Evolutionary conservation across 2,888 invertebrate genomes (phyloP).

Genomic region (Sinhomidia bicolor): DNA sequence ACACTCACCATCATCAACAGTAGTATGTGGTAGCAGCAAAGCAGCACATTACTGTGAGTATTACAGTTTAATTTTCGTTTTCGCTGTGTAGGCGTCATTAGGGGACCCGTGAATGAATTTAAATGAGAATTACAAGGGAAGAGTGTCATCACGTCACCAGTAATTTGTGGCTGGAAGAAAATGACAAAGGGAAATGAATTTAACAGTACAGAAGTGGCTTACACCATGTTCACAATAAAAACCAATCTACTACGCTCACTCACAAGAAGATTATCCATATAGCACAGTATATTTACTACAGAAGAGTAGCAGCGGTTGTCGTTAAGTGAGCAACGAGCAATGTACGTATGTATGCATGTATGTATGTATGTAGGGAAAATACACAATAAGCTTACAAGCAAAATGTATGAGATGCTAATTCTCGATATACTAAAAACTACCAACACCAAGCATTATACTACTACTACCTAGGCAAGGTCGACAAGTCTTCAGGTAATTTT

Average conservation of each 20-base stretch:
- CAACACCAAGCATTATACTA: neutral
- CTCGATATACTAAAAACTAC: too few species aligned
- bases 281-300: too few species aligned
- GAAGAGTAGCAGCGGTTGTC: too few species aligned
- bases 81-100: conserved; percentile 38
- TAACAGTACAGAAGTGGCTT: conserved; percentile 48
- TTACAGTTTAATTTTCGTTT: neutral
- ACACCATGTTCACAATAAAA: neutral
- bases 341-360: too few species aligned
- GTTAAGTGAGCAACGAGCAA: neutral
- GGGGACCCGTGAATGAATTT: conserved; percentile 33
- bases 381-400: neutral
- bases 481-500: neutral
- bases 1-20: too few species aligned
- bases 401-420: neutral
- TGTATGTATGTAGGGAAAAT: too few species aligned
- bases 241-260: too few species aligned
- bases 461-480: neutral
- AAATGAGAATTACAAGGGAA: conserved; percentile 35
- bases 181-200: conserved; percentile 56
- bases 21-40: neutral
- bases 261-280: too few species aligned
- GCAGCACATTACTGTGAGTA: neutral
- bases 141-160: conserved; percentile 65
- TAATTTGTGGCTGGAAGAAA: conserved; percentile 59